Base-by-base conservation (phyloP, 1,140 invertebrate genomes). In the Physella acuta region DNA sequence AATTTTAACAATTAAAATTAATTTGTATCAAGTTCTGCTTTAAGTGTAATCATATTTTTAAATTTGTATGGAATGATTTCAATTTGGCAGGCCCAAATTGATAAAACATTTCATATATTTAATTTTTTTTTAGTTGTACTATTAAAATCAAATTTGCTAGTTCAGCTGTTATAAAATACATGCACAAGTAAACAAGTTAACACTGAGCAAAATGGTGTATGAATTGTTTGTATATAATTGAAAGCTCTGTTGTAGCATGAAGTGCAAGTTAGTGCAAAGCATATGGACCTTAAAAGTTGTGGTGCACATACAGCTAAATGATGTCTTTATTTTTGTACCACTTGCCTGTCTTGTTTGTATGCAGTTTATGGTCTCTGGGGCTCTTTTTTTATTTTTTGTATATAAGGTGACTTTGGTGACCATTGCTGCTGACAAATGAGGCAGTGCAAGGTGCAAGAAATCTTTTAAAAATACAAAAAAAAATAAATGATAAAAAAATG, bases 241-340 rank as follows among this genome's bases (percentile, higher is more conserved):
- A n/a, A n/a, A 44, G 39, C 39, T 44, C 39, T 44, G 39, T 8
- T 11, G 8, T 44, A 20, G 39, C 20, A 44, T 44, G 39, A 44
- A 11, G 39, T 44, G 39, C 8, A 20, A 44, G 39, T 44, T 11
- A 49, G 53, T 55, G 5, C 5, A 55, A 24, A 24, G 26, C 11
- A 24, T 20, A 28, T 20, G 53, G 17, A 20, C 24, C 17, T 55
- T 55, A 55, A n/a, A 55, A 60, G 66, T 49, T 53, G 30, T 60
- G 66, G 66, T 68, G 66, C 66, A 68, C 66, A 8, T 68, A 60
- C 66, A 68, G 66, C 66, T 68, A 68, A 68, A 60, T 55, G 20
- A 68, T 49, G 39, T 59, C 55, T 68, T 44, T 68, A 31, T 56
- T 66, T 68, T 36, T 49, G 55, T 68, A 60, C 56, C 36, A 31